Percentiles rank a stretch among this genome's conserved stretches.
phyloP scores from a whole-genome alignment of 35 echinoderm and acorn worm genomes.

The Apostichopus japonicus region DNA sequence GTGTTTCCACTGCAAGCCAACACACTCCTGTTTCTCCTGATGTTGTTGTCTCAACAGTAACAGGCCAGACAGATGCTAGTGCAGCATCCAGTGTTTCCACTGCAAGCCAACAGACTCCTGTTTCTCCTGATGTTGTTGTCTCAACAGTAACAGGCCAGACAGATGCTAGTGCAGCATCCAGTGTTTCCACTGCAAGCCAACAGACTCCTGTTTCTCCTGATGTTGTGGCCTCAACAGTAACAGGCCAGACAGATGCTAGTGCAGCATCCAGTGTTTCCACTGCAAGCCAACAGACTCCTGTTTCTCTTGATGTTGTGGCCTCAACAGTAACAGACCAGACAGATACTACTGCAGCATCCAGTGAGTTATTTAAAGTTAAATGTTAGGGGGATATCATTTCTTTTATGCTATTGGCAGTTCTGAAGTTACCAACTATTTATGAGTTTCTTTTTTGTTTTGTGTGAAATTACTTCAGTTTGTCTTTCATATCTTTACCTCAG shows the following conservation, averaged over 20 bases:
- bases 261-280: not conserved
- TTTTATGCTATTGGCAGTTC: too few species aligned
- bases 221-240: not conserved
- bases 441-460: too few species aligned
- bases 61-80: not conserved
- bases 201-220: not conserved
- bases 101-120: not conserved
- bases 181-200: not conserved
- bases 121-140: not conserved
- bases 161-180: not conserved
- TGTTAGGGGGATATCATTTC: too few species aligned
- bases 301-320: not conserved
- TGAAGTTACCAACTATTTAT: too few species aligned
- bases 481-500: too few species aligned
- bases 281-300: not conserved
- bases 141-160: not conserved
- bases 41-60: not conserved
- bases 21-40: not conserved
- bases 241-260: not conserved
- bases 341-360: too few species aligned
- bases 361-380: too few species aligned
- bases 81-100: not conserved
- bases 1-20: not conserved
- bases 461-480: too few species aligned
- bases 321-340: not conserved